phyloP scores from a whole-genome alignment of 2,888 invertebrate species.

The Gordius sp. region DNA sequence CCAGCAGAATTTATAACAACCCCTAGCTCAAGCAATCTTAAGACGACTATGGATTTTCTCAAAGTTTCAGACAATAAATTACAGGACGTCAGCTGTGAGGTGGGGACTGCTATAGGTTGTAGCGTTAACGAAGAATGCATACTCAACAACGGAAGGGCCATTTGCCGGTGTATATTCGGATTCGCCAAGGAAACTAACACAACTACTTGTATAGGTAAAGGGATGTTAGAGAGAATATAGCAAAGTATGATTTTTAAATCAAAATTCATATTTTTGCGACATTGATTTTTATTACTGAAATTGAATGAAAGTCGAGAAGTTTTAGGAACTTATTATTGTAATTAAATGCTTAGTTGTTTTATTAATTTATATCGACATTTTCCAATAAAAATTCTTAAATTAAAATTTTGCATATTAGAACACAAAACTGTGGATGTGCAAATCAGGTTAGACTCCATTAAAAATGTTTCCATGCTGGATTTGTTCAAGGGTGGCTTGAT shows the following conservation, averaged over 20 bases:
- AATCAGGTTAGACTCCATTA: neutral
- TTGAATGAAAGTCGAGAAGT: no score
- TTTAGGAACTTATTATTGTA: no score
- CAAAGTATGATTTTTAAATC: no score
- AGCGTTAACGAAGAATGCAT: slow-evolving; percentile 3
- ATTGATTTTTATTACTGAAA: no score
- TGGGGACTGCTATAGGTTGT: neutral
- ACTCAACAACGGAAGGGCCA: neutral
- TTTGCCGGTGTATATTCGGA: slow-evolving; percentile 4
- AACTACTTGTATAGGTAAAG: neutral
- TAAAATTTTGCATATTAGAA: neutral
- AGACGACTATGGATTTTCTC: no score
- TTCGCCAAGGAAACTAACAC: neutral
- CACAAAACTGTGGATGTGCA: slow-evolving; percentile 1
- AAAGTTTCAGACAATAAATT: no score
- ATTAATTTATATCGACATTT: neutral
- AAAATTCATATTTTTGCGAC: no score
- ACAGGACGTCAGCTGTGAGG: neutral
- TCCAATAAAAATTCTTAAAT: neutral
- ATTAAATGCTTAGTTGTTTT: no score
- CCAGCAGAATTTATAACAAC: no score
- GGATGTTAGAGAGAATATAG: no score
- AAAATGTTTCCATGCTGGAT: neutral
- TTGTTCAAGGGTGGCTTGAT: neutral
- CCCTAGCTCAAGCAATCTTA: no score